These are phyloP conservation scores for Varanus komodoensis DNA, from an alignment of 2,113 vertebrate genomes.

Conservation along the genomic window DNA sequence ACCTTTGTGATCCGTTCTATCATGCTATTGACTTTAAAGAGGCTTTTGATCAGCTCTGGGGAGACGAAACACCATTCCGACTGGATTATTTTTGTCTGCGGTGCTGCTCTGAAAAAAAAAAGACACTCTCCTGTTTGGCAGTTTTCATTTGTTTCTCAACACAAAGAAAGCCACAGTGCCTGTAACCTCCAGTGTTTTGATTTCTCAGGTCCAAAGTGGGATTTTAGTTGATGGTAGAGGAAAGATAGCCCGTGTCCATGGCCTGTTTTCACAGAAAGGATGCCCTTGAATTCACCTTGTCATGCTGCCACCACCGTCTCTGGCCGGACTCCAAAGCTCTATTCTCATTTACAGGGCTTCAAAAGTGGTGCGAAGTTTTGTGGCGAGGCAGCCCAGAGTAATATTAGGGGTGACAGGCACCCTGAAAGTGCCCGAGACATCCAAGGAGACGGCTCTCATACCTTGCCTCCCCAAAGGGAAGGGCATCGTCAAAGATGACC, in stretches of 20 bases:
- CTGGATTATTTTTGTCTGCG: background rate
- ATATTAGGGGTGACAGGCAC: background rate
- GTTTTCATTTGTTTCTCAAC: background rate
- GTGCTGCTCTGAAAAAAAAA: background rate
- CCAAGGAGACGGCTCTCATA: background rate
- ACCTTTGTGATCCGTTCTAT: background rate
- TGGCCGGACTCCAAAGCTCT: background rate
- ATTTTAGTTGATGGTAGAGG: background rate
- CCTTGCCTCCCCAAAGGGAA: background rate
- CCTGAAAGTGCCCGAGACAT: background rate
- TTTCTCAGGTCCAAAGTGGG: constrained; percentile 1
- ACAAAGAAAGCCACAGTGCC: background rate
- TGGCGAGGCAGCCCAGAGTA: background rate
- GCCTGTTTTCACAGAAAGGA: background rate
- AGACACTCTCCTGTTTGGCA: background rate
- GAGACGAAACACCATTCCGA: background rate
- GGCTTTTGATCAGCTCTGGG: background rate
- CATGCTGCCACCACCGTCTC: constrained; percentile 1
- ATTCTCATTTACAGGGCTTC: background rate
- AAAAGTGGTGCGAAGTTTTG: background rate
- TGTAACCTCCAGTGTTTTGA: background rate
- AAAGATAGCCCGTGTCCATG: background rate
- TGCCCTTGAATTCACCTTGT: constrained; percentile 23
- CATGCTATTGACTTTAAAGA: background rate
- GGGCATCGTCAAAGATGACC: background rate